Evolutionary conservation across 2,888 invertebrate genomes (phyloP).

Genomic region (Leucophora obtusa): DNA sequence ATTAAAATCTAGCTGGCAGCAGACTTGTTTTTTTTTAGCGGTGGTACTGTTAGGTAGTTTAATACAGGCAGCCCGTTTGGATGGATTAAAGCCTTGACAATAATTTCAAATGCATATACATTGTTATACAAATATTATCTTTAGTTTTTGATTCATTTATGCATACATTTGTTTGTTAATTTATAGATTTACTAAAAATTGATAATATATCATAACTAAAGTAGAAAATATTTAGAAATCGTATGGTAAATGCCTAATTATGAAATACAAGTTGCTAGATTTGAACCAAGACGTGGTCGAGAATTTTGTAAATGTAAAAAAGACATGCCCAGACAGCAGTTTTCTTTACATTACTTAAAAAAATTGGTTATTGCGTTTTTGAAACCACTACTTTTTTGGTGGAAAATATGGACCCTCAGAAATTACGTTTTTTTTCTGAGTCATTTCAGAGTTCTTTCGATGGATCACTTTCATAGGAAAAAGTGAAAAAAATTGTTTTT

Average conservation of each 20-base stretch:
- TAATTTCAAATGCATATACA: conserved; percentile 23
- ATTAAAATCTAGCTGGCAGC: conserved; percentile 53
- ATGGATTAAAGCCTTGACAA: conserved; percentile 52
- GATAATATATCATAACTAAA: conserved; percentile 45
- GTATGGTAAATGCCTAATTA: background rate
- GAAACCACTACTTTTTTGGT: too few species aligned
- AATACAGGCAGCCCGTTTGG: background rate
- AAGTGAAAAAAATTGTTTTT: too few species aligned
- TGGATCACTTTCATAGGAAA: too few species aligned
- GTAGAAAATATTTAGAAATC: background rate
- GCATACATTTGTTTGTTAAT: conserved; percentile 55
- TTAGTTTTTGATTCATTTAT: conserved; percentile 57
- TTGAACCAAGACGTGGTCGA: too few species aligned
- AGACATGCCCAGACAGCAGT: too few species aligned
- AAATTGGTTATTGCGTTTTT: too few species aligned
- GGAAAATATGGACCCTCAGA: too few species aligned
- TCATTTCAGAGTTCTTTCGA: too few species aligned
- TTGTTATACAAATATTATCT: conserved; percentile 41
- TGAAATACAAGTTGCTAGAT: too few species aligned
- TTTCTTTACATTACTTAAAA: too few species aligned
- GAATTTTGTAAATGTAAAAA: too few species aligned
- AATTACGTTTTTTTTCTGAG: too few species aligned
- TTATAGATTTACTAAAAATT: conserved; percentile 56
- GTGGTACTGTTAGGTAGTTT: background rate
- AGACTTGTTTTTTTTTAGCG: conserved; percentile 15